phyloP scores from a whole-genome alignment of 1,140 invertebrate species.

The Nymphalis io region DNA sequence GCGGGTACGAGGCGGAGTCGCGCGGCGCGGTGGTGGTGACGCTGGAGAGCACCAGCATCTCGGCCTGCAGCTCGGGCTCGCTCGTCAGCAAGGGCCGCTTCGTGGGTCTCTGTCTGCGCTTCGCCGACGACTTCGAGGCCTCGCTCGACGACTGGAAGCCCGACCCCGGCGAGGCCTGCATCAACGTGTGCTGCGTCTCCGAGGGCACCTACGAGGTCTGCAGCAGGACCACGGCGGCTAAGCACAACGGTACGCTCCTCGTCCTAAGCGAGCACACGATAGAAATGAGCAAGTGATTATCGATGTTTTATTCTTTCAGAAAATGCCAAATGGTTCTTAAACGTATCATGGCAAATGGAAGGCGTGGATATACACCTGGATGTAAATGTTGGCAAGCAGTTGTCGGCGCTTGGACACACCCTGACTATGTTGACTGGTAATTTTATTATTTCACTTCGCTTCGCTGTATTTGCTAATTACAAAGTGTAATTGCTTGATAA shows the following conservation, averaged over 20 bases:
- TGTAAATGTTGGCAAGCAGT: constrained; percentile 96
- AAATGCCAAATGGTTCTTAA: constrained; percentile 99
- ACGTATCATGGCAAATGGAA: constrained; percentile 99
- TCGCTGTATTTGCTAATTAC: not conserved
- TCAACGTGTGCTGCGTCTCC: constrained; percentile 97
- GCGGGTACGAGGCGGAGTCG: constrained; percentile 88
- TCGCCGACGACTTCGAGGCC: constrained; percentile 98
- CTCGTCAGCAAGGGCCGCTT: constrained; percentile 90
- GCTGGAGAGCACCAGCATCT: constrained; percentile 96
- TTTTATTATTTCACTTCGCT: not conserved
- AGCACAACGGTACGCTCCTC: constrained; percentile 81
- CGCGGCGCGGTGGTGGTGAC: constrained; percentile 96
- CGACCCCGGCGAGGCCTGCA: constrained; percentile 88
- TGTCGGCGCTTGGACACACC: constrained; percentile 96
- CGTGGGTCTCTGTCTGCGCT: constrained; percentile 93
- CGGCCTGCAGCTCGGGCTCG: constrained; percentile 91
- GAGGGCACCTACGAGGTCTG: constrained; percentile 99
- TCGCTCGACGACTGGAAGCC: constrained; percentile 99
- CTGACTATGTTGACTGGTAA: constrained; percentile 93
- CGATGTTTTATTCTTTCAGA: constrained; percentile 75
- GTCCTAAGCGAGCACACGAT: no score
- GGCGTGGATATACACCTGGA: constrained; percentile 98
- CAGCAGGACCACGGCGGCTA: constrained; percentile 92
- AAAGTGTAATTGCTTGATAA: no score
- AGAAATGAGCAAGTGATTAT: not conserved